Base-by-base conservation (phyloP, 2,797 vertebrate species). In the Eremophila alpestris region DNA sequence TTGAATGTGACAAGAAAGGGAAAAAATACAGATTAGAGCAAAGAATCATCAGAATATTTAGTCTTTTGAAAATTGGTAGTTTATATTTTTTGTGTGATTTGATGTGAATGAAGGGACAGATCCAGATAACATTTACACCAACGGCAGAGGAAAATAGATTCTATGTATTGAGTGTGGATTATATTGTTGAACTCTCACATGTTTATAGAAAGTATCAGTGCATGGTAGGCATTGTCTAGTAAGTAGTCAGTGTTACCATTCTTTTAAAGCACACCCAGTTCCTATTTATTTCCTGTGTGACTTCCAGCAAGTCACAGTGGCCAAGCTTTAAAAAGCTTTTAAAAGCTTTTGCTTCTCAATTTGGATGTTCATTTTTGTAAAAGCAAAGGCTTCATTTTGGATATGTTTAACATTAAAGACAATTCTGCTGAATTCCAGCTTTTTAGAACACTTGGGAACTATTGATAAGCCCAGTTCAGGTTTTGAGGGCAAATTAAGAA, bases 41-140 rank as follows among this genome's bases (percentile, higher is more conserved):
- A 94, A 96, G 82, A 95, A 95, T 93, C 87, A 95, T 80, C 75
- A 95, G 95, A 94, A 92, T 95, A 89, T 92, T 94, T 94, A 96
- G 94, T 94, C 92, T 97, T 83, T 80, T 3, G 90, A 94, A 95
- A 96, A 95, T 92, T 83, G 75, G 82, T 93, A 83, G 92, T 93
- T 96, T 95, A 87, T 85, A 62, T 77, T 96, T 95, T 96, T 80
- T 58, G 36, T 95, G 78, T 73, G 69, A 78, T 94, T 93, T 95
- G 87, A 96, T 93, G 84, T 92, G 89, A 95, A 83, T 64, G 75
- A 92, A 94, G 58, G 92, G 71, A 92, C 38, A 17, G 78, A 93
- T 92, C 80, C 96, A 92, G 90, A 40, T 89, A 55, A n/a, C 5
- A 51, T 89, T 95, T 95, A 87, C 89, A 87, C 75, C 89, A 89